Evolutionary conservation across 2,888 invertebrate species (phyloP), one percentile per base, ranked within the genome.

Genomic region (Meliscaeva auricollis): DNA sequence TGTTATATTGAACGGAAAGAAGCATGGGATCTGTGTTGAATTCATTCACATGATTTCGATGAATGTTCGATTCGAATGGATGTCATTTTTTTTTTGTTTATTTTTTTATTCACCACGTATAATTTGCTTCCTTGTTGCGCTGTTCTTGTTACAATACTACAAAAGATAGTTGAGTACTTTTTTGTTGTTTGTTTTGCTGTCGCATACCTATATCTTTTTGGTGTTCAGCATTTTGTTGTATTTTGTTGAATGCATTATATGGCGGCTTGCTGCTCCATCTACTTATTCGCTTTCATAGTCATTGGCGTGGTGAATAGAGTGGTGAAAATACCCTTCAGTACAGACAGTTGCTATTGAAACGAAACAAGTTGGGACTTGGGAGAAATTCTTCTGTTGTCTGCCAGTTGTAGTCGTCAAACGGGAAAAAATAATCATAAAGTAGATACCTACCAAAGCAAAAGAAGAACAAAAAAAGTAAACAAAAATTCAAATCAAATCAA

Each of bases 31-130:
- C 17, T 69, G 80, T 70, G 84, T 84, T 77, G 85, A 64, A 85
- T 77, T 80, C 85, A 85, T 85, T 85, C 85, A 81, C 64, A 85
- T 66, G 66, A 50, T 81, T 85, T 85, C 85, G 76, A 85, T 85
- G 76, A 81, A 85, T 81, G 81, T 85, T 85, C 85, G 81, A 85
- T 85, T 85, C 81, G 69, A 81, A 77, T 85, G 79, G 70, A 79
- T 79, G 54, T 69, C 60, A 30, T 35, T 38, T 32, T 62, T n/a
- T 48, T 11, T 70, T 32, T 41, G 17, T 58, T 60, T 41, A 9
- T 15, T 54, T 30, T 64, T 22, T 77, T 87, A 70, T 81, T 85
- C 85, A 85, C 84, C 84, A 75, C 85, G 48, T 69, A 64, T 64
- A 46, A 72, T 85, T 85, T 69, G 81, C 81, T 85, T 85, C 85